phyloP scores from a whole-genome alignment of 2,888 invertebrate species.

The Sepioteuthis lessoniana region DNA sequence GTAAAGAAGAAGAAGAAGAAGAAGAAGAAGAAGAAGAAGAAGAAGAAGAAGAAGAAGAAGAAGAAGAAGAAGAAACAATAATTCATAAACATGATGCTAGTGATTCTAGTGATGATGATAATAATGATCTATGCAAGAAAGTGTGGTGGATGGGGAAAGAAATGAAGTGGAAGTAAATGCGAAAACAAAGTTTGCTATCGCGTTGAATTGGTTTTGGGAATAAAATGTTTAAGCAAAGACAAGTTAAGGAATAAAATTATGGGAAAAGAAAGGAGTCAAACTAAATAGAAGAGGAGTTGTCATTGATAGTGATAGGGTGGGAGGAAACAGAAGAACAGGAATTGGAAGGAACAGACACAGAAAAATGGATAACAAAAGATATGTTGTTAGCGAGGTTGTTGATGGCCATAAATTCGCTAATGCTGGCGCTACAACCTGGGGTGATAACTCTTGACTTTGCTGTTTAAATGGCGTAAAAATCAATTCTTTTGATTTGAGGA shows the following conservation, averaged over 20 bases:
- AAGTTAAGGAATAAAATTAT: neutral
- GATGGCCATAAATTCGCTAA: conserved; percentile 23
- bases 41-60: neutral
- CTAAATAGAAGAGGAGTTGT: neutral
- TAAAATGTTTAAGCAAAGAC: neutral
- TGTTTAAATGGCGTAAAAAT: neutral
- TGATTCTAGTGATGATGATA: neutral
- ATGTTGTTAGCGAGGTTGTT: neutral
- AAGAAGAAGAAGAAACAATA: neutral
- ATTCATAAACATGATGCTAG: neutral
- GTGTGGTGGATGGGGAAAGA: neutral
- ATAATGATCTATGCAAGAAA: neutral
- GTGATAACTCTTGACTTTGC: conserved; percentile 6
- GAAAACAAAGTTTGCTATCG: neutral
- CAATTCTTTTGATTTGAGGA: neutral
- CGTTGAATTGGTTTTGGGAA: neutral
- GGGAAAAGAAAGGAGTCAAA: neutral
- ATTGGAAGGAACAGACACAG: neutral
- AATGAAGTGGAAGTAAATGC: neutral
- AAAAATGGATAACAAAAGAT: neutral
- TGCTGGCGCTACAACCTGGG: neutral
- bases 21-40: neutral
- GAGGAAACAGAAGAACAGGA: neutral
- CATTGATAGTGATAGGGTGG: neutral
- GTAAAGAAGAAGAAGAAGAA: neutral